A percentile compares a stretch with the other conserved stretches of the same genome.
phyloP scores from a whole-genome alignment of 2,113 vertebrate genomes.

The Theropithecus gelada region DNA sequence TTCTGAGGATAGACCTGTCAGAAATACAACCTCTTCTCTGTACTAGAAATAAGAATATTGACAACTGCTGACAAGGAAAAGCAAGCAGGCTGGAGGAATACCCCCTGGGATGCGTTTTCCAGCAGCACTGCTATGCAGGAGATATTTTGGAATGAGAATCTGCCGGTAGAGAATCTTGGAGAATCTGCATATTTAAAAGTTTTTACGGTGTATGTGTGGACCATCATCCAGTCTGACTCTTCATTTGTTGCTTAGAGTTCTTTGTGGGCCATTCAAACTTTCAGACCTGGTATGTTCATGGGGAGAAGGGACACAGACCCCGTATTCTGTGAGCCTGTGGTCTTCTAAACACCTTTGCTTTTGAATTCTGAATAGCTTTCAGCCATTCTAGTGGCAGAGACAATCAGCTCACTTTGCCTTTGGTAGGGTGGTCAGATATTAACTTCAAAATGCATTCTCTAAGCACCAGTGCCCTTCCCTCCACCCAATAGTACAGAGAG shows the following conservation, averaged over 20 bases:
- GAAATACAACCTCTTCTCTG: slow-evolving; percentile 39
- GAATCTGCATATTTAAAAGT: neutral
- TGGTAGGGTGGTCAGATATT: neutral
- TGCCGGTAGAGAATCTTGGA: neutral
- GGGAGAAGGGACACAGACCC: neutral
- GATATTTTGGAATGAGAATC: neutral
- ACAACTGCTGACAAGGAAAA: slow-evolving; percentile 41
- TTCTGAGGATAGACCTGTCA: slow-evolving; percentile 43
- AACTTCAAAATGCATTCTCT: neutral
- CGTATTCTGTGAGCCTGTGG: neutral
- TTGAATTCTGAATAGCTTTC: neutral
- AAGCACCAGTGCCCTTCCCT: neutral
- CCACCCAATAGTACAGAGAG: neutral
- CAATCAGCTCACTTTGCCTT: neutral
- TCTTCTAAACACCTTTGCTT: neutral
- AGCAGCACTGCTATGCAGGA: neutral
- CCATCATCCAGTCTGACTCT: neutral
- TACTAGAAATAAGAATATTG: slow-evolving; percentile 53
- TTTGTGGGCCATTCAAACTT: neutral
- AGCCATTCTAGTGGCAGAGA: neutral
- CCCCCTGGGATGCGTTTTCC: neutral
- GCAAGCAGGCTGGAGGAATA: neutral
- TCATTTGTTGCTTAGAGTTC: neutral
- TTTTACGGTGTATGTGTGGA: no score
- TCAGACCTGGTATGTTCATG: neutral